These are phyloP conservation scores for Lepidocolaptes lacrymiger DNA, from an alignment of 2,797 vertebrate genomes.

Conservation along the genomic window DNA sequence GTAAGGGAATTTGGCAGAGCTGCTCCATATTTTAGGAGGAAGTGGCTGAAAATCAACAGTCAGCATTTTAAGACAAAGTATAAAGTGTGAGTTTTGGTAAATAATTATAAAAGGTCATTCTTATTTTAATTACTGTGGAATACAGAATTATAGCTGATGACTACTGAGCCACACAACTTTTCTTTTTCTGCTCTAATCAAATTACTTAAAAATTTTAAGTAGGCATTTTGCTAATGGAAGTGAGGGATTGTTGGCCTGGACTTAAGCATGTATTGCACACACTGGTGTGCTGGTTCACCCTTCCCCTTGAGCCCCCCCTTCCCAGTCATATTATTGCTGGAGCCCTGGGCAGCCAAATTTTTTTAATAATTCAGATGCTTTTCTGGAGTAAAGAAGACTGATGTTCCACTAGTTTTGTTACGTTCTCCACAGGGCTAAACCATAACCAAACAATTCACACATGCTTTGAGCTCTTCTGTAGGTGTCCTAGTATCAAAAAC, in stretches of 20 bases:
- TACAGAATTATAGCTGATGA: background rate
- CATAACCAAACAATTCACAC: background rate
- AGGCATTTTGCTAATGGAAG: background rate
- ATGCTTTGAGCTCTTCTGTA: background rate
- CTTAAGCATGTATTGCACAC: background rate
- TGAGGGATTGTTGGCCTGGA: background rate
- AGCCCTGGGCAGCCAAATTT: background rate
- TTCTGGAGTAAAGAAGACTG: background rate
- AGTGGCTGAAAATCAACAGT: background rate
- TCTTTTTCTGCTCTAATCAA: background rate
- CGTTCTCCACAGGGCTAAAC: background rate
- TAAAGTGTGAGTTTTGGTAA: background rate
- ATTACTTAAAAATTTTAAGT: background rate
- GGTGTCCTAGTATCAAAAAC: background rate
- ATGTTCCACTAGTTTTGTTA: background rate
- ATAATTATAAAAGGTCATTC: background rate
- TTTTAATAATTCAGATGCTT: background rate
- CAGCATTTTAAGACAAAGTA: background rate
- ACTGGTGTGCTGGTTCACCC: accelerated
- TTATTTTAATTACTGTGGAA: background rate
- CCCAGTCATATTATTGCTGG: background rate
- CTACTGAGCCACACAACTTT: background rate
- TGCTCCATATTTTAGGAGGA: background rate
- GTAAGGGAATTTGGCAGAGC: background rate
- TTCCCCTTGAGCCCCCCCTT: background rate